Base-by-base conservation (phyloP, 2,888 invertebrate genomes). In the Conops quadrifasciatus region DNA sequence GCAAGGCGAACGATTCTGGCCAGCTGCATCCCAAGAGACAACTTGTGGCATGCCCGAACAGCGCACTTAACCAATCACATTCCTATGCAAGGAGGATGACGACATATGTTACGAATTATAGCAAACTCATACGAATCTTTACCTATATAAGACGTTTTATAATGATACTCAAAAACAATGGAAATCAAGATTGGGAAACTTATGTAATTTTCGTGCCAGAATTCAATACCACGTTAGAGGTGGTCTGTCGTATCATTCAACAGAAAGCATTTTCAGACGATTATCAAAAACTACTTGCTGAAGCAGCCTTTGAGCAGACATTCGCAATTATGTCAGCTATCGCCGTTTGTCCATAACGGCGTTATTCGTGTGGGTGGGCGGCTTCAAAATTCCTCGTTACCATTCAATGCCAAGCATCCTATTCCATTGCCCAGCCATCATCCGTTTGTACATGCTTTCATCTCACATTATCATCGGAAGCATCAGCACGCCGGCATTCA, bases 1-100 rank as follows among this genome's bases (percentile, higher is more conserved):
- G 9, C 43, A 67, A 60, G 60, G 51, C 16, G 26, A 62, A 71
- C 21, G 62, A 71, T 73, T 72, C 73, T 87, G 78, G 82, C 68
- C 70, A 21, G 21, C 53, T 30, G 59, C 26, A 19, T 21, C 47
- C 56, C 13, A 47, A 47, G 16, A n/a, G 11, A 56, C 28, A 43
- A 45, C 53, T 16, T 24, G n/a, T 21, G n/a, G 65, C 47, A 19
- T 58, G 1, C 47, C 66, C 63, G 49, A 58, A 47, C 24, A 16
- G 30, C 49, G 65, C 19, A 49, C 11, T 1, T 3, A 36, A 36
- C 36, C 4, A 36, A 36, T 51, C n/a, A 49, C 16, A 24, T 30
- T 65, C 15, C 15, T 65, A 30, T 51, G 19, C 21, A 51, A n/a
- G 9, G 30, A 53, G 26, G 49, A n/a, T 24, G 21, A 2, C 30